Base-by-base conservation (phyloP, 2,113 vertebrate genomes). In the Nothobranchius kuhntae region DNA sequence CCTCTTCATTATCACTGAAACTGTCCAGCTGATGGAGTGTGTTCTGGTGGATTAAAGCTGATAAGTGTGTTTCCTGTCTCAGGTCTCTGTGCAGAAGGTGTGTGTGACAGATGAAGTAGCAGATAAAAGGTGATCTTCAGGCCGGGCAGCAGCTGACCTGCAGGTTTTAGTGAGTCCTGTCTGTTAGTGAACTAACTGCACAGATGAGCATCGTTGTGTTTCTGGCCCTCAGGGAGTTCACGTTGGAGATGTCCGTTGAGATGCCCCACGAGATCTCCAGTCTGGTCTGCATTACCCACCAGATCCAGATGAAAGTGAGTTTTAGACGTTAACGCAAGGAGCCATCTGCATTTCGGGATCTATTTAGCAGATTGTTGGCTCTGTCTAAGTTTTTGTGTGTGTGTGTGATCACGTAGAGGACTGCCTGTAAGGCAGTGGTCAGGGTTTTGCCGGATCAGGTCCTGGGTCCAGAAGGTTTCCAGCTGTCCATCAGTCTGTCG, bases 361-460 rank as follows among this genome's bases (percentile, higher is more conserved):
- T 21, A 21, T 21, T 21, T 21, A 21, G 21, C 21, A 21, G 21
- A 21, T 30, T 30, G 3, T 30, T 30, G 30, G 1, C 30, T 30
- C 30, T 30, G 30, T 30, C 2, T 30, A 3, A 30, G 30, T 30
- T 3, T 30, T 3, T 1, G 30, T 30, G 30, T 30, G 30, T 30
- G 30, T 30, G 30, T 30, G 30, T 30, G 71, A 45, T 67, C 13
- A 4, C 21, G 1, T 4, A 96, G 95, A 91, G 58, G 73, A 96
- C 94, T 1, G 92, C 94, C 47, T 95, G 91, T 86, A 95, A 93
- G 79, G 94, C 94, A 8, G 91, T 96, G 38, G 61, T 96, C 62
- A 90, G 91, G 13, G 92, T 93, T 2, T 15, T 90, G 70, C 91
- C 94, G 0, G 89, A 86, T 36, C 89, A 94, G 78, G 82, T 67